A percentile compares a stretch with the other conserved stretches of the same genome.
phyloP scores from a whole-genome alignment of 2,113 vertebrate genomes.

The Oxygymnocypris stewartii region DNA sequence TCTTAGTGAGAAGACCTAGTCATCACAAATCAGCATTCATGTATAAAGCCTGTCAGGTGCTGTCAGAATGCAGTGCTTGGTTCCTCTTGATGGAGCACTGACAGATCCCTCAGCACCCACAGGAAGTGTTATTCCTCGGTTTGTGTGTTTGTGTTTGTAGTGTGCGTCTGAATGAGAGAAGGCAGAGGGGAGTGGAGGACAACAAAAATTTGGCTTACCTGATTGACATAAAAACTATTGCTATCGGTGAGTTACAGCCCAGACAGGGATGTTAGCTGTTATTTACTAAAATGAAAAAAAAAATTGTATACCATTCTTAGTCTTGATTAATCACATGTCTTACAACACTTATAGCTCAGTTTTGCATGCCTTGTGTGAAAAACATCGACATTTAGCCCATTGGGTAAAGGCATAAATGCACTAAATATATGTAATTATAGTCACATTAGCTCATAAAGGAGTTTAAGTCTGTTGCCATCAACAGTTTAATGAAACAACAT shows the following conservation, averaged over 20 bases:
- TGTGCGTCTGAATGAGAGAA: slow-evolving; percentile 90
- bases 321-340: background rate
- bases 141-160: slow-evolving; percentile 67
- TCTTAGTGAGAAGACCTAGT: slow-evolving; percentile 32
- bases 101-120: slow-evolving; percentile 27
- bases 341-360: background rate
- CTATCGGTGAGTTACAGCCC: slow-evolving; percentile 77
- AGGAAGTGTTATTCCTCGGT: slow-evolving; percentile 21
- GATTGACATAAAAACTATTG: slow-evolving; percentile 93
- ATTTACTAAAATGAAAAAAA: background rate
- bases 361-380: background rate
- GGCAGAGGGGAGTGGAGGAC: slow-evolving; percentile 81
- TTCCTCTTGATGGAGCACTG: slow-evolving; percentile 54
- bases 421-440: background rate
- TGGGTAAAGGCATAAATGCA: background rate
- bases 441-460: background rate
- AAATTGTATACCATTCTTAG: background rate
- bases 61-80: slow-evolving; percentile 54
- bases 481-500: background rate
- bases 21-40: slow-evolving; percentile 56
- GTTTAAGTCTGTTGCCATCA: background rate
- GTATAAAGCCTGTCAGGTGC: slow-evolving; percentile 58
- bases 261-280: background rate
- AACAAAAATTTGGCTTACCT: slow-evolving; percentile 94
- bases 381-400: background rate